Percentiles rank a stretch among this genome's conserved stretches.
Evolutionary conservation across 1,140 invertebrate genomes (phyloP).

Genomic region (Penaeus chinensis): DNA sequence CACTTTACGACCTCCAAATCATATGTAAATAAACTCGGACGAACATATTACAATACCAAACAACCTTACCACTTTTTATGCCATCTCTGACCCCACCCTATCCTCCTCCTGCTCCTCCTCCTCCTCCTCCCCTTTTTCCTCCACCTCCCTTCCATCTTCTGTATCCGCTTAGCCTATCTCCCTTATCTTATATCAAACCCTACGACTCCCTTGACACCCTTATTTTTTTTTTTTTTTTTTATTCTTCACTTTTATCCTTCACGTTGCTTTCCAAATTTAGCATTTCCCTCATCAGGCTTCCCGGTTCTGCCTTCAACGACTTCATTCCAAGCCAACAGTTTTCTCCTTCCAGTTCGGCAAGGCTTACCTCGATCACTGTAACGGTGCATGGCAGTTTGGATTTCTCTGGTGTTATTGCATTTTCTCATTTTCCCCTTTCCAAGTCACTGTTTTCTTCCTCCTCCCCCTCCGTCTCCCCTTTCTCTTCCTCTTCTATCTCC

Average conservation of each 20-base stretch:
- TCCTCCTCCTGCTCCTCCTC: not conserved
- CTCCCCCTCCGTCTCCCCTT: not conserved
- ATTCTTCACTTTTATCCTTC: too few relatives aligned
- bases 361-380: too few relatives aligned
- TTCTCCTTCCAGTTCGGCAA: too few relatives aligned
- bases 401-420: not conserved
- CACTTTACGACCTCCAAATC: slow-evolving; percentile 3
- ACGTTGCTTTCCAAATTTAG: too few relatives aligned
- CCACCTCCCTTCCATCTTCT: not conserved
- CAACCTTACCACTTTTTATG: not conserved
- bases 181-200: too few relatives aligned
- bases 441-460: not conserved
- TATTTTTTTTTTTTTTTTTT: too few relatives aligned
- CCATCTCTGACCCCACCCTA: not conserved
- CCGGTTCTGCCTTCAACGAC: too few relatives aligned
- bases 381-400: too few relatives aligned
- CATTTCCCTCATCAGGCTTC: too few relatives aligned
- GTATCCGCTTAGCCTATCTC: not conserved
- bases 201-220: too few relatives aligned
- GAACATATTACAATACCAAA: slow-evolving; percentile 23
- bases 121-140: not conserved
- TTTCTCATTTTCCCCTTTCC: not conserved
- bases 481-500: not conserved
- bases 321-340: too few relatives aligned
- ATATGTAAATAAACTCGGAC: slow-evolving; percentile 23